Evolutionary conservation across 2,888 invertebrate species (phyloP), one percentile per base, ranked within the genome.

Genomic region (Mactromeris polynyma): DNA sequence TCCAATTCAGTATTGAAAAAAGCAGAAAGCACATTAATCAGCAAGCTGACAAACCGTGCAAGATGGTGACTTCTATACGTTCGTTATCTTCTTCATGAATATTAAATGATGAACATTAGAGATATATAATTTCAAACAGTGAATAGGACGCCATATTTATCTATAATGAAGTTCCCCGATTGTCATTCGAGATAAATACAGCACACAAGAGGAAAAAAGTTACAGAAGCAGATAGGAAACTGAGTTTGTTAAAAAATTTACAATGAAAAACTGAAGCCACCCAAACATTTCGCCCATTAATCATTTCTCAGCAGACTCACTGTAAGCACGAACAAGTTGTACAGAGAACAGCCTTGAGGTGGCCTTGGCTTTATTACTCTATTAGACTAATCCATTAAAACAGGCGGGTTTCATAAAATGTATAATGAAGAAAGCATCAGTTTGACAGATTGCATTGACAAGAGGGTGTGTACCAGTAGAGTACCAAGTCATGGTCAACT

Each of bases 401-500:
- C 36, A 73, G 17, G 19, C 73, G 2, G 36, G 31, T 11, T 73
- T 73, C 73, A 73, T 73, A 73, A 36, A 73, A 73, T 36, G 36
- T 33, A 73, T 19, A 31, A 73, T 19, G 36, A 73, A 1, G 73
- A 33, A 36, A 73, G 36, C 33, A 33, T 73, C 36, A 33, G 73
- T 73, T 73, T 73, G 73, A 73, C 36, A 73, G 73, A 73, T 73
- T 73, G 73, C 73, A 17, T 73, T 73, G 73, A 73, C 73, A 36
- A 73, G 73, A 26, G 33, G n/a, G 83, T 40, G 46, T 31, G 46
- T 42, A 26, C 73, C 17, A 9, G 36, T 31, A 42, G 83, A 83
- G 69, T 73, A 46, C 73, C 42, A 83, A 2, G 21, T 31, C 64
- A 42, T 83, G 86, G 86, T 86, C 88, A 79, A 51, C 82, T 82